Base-by-base conservation (phyloP, 2,797 vertebrate species). In the Dipus sagitta region DNA sequence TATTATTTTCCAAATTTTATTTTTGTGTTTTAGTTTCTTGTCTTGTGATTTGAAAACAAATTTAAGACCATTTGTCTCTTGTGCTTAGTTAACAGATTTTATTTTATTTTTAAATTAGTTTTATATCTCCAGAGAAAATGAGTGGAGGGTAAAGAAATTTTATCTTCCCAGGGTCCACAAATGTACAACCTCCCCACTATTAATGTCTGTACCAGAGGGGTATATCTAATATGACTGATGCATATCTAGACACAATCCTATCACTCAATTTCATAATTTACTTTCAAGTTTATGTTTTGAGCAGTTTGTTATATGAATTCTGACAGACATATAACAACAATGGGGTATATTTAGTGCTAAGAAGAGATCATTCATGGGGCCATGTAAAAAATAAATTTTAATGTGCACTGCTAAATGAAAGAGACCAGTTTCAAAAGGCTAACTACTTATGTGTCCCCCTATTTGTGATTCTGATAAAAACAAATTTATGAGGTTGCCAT, bases 251-350 rank as follows among this genome's bases (percentile, higher is more conserved):
- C 87, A 68, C 38, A 38, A 86, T 76, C 30, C 42, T 74, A n/a
- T 60, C 30, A n/a, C 7, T 68, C 38, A 20, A 64, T 42, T 54
- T 65, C n/a, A 30, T 20, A 32, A 4, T 3, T 20, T 0, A 65
- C 34, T 30, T 65, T 67, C 65, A 2, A 18, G 21, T 32, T 91
- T 38, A 54, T 47, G 38, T 38, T 65, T 54, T 84, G 1, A 10
- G 38, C 38, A 6, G 3, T 58, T 42, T 38, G 30, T 87, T 76
- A 26, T 68, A 3, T 64, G 70, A 38, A 23, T 88, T 75, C 52
- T 90, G 78, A 82, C n/a, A 89, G n/a, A 32, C 65, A 42, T 65
- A 65, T 81, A 75, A 62, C 34, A 60, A 76, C 79, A 88, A 24
- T 58, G 28, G 32, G 71, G n/a, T 81, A 20, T 86, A 84, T 21